Base-by-base conservation (phyloP, 53 echinoderm and acorn worm species). In the Paelopatides confundens region DNA sequence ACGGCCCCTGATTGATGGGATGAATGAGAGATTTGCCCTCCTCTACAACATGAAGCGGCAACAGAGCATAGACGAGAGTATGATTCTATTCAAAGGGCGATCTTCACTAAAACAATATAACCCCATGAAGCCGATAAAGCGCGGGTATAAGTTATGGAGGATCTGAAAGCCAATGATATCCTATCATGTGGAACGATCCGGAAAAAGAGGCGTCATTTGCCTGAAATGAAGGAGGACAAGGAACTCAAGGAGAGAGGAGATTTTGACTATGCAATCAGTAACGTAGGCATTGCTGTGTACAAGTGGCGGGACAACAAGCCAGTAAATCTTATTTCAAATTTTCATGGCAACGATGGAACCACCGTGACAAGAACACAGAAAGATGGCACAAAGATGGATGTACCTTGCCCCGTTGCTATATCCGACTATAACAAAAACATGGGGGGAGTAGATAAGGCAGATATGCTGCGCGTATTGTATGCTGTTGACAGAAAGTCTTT, bases 21-120 rank as follows among this genome's bases (percentile, higher is more conserved):
- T 86, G 31, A 86, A 86, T 69, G 4, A 47, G 62, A 68, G 35
- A 27, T 86, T 58, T 74, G 86, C 71, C 9, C 9, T 26, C 27
- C 36, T 71, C 23, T 86, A 71, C 0, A 24, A 86, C 50, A 86
- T 86, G 29, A 51, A 27, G 31, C 0, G 33, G n/a, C 27, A 48
- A 18, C 69, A 68, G 14, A 86, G 86, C 47, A 31, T 86, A 5
- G 86, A 74, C 29, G 86, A 86, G 38, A 86, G 86, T 31, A 86
- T 74, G 71, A 86, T 86, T 18, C 39, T 74, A 2, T 86, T 86
- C 74, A 86, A 86, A 58, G 86, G 86, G 2, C 74, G 86, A 6
- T 88, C 88, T 24, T 39, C 63, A 13, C 66, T 79, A 21, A 88
- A 88, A 18, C 79, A 88, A 14, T 88, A 79, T 63, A 87, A 87